Evolutionary conservation across 2,113 vertebrate genomes (phyloP), one percentile per base, ranked within the genome.

Genomic region (Nestor notabilis): DNA sequence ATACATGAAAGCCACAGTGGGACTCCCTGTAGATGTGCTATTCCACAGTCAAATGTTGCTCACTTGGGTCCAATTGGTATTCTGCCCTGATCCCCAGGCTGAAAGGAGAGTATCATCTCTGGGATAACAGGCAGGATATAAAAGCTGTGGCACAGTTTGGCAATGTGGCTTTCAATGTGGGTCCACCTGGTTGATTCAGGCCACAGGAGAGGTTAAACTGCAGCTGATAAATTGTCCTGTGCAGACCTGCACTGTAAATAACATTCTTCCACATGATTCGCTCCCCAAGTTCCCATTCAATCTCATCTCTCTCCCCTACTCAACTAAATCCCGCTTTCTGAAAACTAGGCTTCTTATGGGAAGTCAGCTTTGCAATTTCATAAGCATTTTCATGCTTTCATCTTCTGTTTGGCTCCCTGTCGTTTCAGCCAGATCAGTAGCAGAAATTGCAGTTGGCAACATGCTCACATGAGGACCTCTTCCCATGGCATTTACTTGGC

Each of bases 401-500:
- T 87, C 65, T 74, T 85, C 46, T 84, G 20, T 71, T 90, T 78
- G 35, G 33, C 78, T 92, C 16, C 55, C 64, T 78, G 60, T 75
- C 64, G 11, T 52, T 71, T 43, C 61, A 91, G 70, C 86, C 41
- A 74, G 72, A 89, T 68, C 92, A 83, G 79, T 17, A 83, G 79
- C 58, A 94, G 71, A 78, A 89, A 70, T 33, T 74, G 66, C 43
- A 86, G 29, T 19, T 86, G 87, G 41, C 53, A 85, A 24, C 44
- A 23, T 39, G 58, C 31, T 90, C 17, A 7, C 23, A 50, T 5
- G n/a, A 90, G 43, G 69, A 78, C 46, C 55, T 90, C 76, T 89
- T 81, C 55, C 79, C 78, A 13, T 82, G 91, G 90, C 89, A 81
- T 84, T 91, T 94, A 89, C 65, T 95, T 94, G 96, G 94, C 95